A percentile compares a stretch with the other conserved stretches of the same genome.
phyloP scores from a whole-genome alignment of 2,888 invertebrate genomes.

The Craniophora ligustri region DNA sequence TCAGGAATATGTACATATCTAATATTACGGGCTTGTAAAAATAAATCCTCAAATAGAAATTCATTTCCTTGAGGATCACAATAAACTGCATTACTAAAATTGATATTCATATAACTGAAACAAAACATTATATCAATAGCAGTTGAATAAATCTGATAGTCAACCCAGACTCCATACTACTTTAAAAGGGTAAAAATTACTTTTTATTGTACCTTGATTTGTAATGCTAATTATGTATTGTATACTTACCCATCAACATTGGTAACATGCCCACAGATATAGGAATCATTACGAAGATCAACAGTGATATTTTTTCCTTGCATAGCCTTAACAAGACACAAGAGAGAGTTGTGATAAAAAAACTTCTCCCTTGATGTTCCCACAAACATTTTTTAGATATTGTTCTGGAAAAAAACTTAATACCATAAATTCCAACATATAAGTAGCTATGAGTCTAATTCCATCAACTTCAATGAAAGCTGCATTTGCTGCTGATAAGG shows the following conservation, averaged over 20 bases:
- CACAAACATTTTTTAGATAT: conserved; percentile 62
- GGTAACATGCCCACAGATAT: conserved; percentile 89
- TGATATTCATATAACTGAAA: conserved; percentile 91
- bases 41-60: conserved; percentile 89
- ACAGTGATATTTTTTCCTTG: conserved; percentile 89
- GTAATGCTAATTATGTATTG: background rate
- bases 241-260: conserved; percentile 90
- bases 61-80: conserved; percentile 90
- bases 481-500: background rate
- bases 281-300: conserved; percentile 91
- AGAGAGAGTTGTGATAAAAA: conserved; percentile 88
- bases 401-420: conserved; percentile 29
- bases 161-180: too few species aligned
- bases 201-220: too few species aligned
- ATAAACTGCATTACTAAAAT: conserved; percentile 89
- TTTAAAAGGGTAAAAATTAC: too few species aligned
- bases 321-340: conserved; percentile 90
- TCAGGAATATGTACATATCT: conserved; percentile 91
- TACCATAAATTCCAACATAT: too few species aligned
- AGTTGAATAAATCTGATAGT: background rate
- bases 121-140: conserved; percentile 23
- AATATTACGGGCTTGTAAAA: conserved; percentile 90
- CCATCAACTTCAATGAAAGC: too few species aligned
- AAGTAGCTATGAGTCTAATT: too few species aligned
- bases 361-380: conserved; percentile 79